Conservation (phyloP, 1,140 invertebrate species). For the Drosophila kurseongensis region DNA sequence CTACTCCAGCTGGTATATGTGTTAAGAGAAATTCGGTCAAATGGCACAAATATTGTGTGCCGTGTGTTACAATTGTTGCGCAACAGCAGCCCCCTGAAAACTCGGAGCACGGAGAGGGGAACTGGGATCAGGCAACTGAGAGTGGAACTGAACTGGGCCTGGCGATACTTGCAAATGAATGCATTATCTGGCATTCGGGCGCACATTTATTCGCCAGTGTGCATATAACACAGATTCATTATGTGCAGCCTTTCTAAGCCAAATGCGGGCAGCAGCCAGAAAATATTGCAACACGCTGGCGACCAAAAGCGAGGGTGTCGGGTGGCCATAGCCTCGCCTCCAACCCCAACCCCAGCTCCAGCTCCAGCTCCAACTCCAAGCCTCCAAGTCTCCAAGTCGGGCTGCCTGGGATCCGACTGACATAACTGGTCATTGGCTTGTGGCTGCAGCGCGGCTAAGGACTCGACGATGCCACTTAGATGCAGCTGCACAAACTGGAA, state of each 20-base stretch:
- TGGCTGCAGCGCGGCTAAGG: conserved; percentile 59
- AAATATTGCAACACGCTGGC: conserved; percentile 78
- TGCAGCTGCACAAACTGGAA: conserved; percentile 81
- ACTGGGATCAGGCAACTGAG: conserved; percentile 24
- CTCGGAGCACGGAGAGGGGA: conserved; percentile 12
- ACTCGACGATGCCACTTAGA: conserved; percentile 63
- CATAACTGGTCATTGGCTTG: conserved; percentile 82
- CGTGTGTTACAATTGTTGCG: conserved; percentile 77
- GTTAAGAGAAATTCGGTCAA: conserved; percentile 78
- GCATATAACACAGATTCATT: conserved; percentile 52
- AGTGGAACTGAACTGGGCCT: conserved; percentile 23
- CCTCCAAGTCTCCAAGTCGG: conserved; percentile 22
- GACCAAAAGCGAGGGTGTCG: conserved; percentile 74
- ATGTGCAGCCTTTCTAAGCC: conserved; percentile 69
- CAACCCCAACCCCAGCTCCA: background rate
- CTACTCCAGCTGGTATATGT: conserved; percentile 43
- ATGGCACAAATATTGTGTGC: conserved; percentile 77
- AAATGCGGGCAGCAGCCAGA: conserved; percentile 74
- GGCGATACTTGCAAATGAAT: conserved; percentile 54
- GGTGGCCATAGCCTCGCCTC: conserved; percentile 53
- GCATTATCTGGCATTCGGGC: conserved; percentile 34
- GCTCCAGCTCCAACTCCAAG: conserved; percentile 21
- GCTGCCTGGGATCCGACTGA: conserved; percentile 66
- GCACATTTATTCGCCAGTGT: conserved; percentile 30
- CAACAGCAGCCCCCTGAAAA: conserved; percentile 48